phyloP scores from a whole-genome alignment of 2,888 invertebrate genomes.

The Drosophila silvestris region DNA sequence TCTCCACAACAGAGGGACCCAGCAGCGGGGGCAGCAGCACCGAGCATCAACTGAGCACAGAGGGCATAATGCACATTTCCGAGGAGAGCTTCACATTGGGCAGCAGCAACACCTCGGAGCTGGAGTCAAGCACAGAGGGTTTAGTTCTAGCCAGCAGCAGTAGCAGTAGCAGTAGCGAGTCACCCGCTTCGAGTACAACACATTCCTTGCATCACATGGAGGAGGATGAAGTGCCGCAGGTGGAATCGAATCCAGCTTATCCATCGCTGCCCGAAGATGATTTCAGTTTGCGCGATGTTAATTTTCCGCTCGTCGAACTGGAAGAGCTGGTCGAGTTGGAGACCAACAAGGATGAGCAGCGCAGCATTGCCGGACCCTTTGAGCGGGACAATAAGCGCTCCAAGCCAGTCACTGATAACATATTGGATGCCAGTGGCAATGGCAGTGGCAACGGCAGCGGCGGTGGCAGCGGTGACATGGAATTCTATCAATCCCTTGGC shows the following conservation, averaged over 20 bases:
- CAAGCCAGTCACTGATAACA: slow-evolving; percentile 60
- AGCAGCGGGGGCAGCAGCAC: slow-evolving; percentile 24
- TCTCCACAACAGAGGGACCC: slow-evolving; percentile 81
- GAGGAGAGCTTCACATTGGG: slow-evolving; percentile 22
- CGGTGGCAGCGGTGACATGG: slow-evolving; percentile 62
- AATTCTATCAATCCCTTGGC: slow-evolving; percentile 39
- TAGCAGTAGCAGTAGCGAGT: slow-evolving; percentile 39
- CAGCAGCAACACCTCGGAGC: slow-evolving; percentile 23
- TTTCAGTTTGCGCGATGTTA: slow-evolving; percentile 84
- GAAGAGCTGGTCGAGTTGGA: slow-evolving; percentile 76
- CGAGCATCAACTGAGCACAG: slow-evolving; percentile 29
- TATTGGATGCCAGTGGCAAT: slow-evolving; percentile 55
- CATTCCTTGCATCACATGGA: slow-evolving; percentile 62
- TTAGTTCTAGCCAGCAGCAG: slow-evolving; percentile 3
- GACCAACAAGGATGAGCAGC: slow-evolving; percentile 74
- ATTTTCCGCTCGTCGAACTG: slow-evolving; percentile 74
- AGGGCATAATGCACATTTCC: slow-evolving; percentile 16
- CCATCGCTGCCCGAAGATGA: slow-evolving; percentile 87
- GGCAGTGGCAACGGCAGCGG: slow-evolving; percentile 62
- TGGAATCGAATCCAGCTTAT: slow-evolving; percentile 86
- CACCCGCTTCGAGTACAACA: slow-evolving; percentile 33
- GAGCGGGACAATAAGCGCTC: slow-evolving; percentile 64
- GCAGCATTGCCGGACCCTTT: slow-evolving; percentile 68
- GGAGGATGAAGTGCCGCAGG: slow-evolving; percentile 76
- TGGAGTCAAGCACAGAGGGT: slow-evolving; percentile 61